Conservation (phyloP, 2,888 invertebrate species). For the Hyppa rectilinea region DNA sequence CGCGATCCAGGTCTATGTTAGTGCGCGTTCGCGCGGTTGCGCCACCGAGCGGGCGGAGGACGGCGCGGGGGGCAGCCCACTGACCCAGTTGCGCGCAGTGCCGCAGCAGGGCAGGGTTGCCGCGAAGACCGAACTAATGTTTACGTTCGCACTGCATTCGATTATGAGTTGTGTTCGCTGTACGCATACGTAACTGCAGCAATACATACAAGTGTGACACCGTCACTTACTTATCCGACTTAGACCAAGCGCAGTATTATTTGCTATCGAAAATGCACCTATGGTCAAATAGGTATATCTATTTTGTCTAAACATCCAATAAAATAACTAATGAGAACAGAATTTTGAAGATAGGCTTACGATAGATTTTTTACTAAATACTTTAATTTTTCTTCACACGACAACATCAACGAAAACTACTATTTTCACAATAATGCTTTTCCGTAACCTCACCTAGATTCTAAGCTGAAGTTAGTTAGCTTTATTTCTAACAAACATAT, state of each 20-base stretch:
- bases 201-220: constrained; percentile 48
- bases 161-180: constrained; percentile 70
- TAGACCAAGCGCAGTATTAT: constrained; percentile 14
- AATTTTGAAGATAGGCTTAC: neutral
- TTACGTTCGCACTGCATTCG: constrained; percentile 85
- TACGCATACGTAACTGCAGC: constrained; percentile 65
- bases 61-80: constrained; percentile 93
- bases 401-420: neutral
- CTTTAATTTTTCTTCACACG: neutral
- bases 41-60: constrained; percentile 90
- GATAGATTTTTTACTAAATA: neutral
- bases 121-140: constrained; percentile 86
- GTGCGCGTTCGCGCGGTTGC: constrained; percentile 90
- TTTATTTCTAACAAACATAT: neutral
- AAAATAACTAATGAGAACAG: neutral
- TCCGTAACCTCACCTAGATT: neutral
- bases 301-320: neutral
- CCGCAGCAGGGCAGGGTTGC: constrained; percentile 91
- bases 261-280: constrained; percentile 2
- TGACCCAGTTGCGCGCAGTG: constrained; percentile 95
- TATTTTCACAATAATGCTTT: neutral
- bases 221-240: constrained; percentile 33
- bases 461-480: neutral
- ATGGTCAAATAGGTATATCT: neutral
- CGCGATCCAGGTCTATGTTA: constrained; percentile 98